Percentiles rank a stretch among this genome's conserved stretches.
phyloP scores from a whole-genome alignment of 2,888 invertebrate species.

The Mimumesa dahlbomi region DNA sequence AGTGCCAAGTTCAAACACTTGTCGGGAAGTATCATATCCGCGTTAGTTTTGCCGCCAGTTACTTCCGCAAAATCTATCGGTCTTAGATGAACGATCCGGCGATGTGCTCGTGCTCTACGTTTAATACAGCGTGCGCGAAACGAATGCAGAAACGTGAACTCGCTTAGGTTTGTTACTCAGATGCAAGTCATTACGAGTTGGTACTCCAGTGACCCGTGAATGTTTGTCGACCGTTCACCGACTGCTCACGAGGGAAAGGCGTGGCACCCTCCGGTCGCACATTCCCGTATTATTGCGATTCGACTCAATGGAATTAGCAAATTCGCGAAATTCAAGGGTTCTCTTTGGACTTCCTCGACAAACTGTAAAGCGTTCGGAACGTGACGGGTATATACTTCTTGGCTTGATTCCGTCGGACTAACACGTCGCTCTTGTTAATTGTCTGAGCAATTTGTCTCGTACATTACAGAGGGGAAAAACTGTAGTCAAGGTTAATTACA shows the following conservation, averaged over 20 bases:
- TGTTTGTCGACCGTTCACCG: constrained; percentile 77
- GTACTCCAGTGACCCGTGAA: constrained; percentile 79
- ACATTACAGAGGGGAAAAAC: too few relatives aligned
- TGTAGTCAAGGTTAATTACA: too few relatives aligned
- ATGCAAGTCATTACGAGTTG: constrained; percentile 64
- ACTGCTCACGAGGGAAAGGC: constrained; percentile 74
- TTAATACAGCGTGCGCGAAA: constrained; percentile 26
- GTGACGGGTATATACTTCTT: too few relatives aligned
- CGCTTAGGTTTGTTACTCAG: constrained; percentile 49
- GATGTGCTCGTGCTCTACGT: constrained; percentile 16
- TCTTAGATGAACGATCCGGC: constrained; percentile 20
- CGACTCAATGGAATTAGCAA: constrained; percentile 55
- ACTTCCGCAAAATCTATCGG: constrained; percentile 53
- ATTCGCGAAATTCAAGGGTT: constrained; percentile 54
- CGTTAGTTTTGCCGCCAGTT: constrained; percentile 38
- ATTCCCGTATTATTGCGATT: constrained; percentile 69
- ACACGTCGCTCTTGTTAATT: too few relatives aligned
- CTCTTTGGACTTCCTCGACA: too few relatives aligned
- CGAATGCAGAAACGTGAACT: constrained; percentile 51
- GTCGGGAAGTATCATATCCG: constrained; percentile 45
- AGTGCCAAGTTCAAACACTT: constrained; percentile 22
- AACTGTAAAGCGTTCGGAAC: too few relatives aligned
- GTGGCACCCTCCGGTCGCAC: constrained; percentile 72
- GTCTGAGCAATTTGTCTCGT: too few relatives aligned
- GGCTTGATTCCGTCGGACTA: too few relatives aligned